Base-by-base conservation (phyloP, 2,888 invertebrate species). In the Crepidodera aurea region DNA sequence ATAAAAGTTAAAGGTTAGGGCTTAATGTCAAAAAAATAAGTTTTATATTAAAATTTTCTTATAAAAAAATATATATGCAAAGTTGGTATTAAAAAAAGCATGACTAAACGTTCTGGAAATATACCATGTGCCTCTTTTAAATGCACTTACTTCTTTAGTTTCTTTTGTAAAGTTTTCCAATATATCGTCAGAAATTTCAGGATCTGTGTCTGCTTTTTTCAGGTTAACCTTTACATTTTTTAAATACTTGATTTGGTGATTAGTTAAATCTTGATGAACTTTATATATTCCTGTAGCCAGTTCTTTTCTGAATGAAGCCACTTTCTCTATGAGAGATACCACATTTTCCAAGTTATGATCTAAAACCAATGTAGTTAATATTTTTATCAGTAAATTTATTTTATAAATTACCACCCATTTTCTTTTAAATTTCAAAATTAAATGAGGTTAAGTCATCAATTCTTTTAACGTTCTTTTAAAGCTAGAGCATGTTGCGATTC, bases 171-270 rank as follows among this genome's bases (percentile, higher is more conserved):
- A 10, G 19, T 59, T 51, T 25, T 60, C 25, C 3, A 29, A 13
- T 10, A 59, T 18, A 10, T 60, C 51, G 8, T 51, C 42, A 4
- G 40, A 42, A 40, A 51, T 51, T 25, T 58, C 58, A 29, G 29
- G 32, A 6, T 29, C 7, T 15, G 39, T 37, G n/a, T 53, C 27
- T 25, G 27, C 16, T 10, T 32, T 40, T 40, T 29, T 12, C 13
- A 57, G 29, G 27, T 50, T 37, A 10, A 57, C 16, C 27, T 57
- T 48, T 6, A 50, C 18, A 27, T 15, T 57, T 10, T 27, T 40
- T 19, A 50, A 27, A 13, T 27, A 5, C 6, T 40, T 37, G 13
- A 57, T 18, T 18, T 16, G 18, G 7, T 39, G 39, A 34, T 37
- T 12, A 6, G 29, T 40, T 19, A 57, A 39, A 12, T 39, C 27